These are phyloP conservation scores for Erpetoichthys calabaricus DNA, from an alignment of 2,797 vertebrate species.

Conservation along the genomic window DNA sequence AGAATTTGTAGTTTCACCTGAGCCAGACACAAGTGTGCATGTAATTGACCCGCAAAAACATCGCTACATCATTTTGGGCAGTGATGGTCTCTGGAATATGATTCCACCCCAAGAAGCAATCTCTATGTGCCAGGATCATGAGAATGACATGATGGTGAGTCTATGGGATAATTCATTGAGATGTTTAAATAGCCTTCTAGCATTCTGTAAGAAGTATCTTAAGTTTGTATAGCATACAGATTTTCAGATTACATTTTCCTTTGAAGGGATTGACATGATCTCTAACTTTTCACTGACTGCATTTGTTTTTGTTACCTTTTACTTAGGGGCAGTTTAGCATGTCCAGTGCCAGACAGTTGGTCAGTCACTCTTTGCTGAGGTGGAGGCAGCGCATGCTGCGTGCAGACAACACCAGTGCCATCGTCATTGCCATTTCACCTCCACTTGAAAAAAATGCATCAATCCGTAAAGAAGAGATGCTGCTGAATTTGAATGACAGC, in stretches of 20 bases:
- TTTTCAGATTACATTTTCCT: not conserved
- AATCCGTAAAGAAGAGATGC: constrained; percentile 69
- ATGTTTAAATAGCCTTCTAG: not conserved
- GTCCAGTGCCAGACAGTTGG: constrained; percentile 77
- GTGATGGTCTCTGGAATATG: constrained; percentile 98
- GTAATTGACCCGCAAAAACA: constrained; percentile 80
- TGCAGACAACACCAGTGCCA: constrained; percentile 91
- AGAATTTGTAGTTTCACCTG: constrained; percentile 94
- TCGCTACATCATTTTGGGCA: constrained; percentile 86
- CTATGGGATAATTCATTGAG: not conserved
- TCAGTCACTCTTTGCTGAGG: constrained; percentile 74
- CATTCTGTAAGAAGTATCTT: not conserved
- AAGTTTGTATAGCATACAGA: not conserved
- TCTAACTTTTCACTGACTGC: not conserved
- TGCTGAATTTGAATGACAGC: constrained; percentile 71
- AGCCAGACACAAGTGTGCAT: constrained; percentile 88
- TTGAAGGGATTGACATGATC: not conserved
- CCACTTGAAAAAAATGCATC: constrained; percentile 38
- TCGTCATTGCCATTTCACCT: constrained; percentile 77
- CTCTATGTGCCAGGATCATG: constrained; percentile 84
- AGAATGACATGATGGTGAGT: constrained; percentile 74
- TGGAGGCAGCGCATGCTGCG: constrained; percentile 94
- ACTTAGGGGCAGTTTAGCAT: constrained; percentile 73
- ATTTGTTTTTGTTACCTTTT: not conserved
- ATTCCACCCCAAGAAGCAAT: constrained; percentile 88